Evolutionary conservation across 2,888 invertebrate species (phyloP).

Genomic region (Rotaria sp.): DNA sequence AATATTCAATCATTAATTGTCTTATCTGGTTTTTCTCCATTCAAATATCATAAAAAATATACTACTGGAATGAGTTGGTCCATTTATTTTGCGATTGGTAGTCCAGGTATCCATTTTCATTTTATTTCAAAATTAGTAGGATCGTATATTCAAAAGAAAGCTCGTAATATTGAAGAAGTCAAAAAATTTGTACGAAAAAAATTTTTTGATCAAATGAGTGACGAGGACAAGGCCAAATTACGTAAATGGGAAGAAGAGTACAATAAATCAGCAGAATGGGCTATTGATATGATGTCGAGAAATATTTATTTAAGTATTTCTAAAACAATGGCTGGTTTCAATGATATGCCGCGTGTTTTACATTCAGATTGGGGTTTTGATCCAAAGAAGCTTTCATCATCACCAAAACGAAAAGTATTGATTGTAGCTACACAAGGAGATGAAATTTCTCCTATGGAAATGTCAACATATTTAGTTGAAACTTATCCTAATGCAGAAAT

Average conservation of each 20-base stretch:
- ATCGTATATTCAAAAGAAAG: neutral
- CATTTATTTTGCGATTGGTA: neutral
- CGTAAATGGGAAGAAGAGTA: neutral
- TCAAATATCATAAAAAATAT: neutral
- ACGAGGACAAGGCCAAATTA: neutral
- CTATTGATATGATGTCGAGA: neutral
- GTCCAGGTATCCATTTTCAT: neutral
- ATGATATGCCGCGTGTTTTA: neutral
- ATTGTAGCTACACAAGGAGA: neutral
- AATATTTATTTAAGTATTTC: neutral
- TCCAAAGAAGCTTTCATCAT: neutral
- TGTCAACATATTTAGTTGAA: neutral
- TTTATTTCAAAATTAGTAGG: neutral
- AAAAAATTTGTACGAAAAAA: neutral
- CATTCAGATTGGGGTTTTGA: conserved; percentile 1
- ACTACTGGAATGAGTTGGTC: conserved; percentile 12
- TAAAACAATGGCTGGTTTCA: neutral
- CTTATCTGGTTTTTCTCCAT: neutral
- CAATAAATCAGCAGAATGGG: neutral
- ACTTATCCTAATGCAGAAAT: neutral
- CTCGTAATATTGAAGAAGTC: neutral
- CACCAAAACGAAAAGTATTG: conserved; percentile 2
- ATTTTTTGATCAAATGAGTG: neutral
- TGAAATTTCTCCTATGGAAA: neutral
- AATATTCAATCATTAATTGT: neutral